Base-by-base conservation (phyloP, 2,888 invertebrate genomes). In the Clitarchus hookeri region DNA sequence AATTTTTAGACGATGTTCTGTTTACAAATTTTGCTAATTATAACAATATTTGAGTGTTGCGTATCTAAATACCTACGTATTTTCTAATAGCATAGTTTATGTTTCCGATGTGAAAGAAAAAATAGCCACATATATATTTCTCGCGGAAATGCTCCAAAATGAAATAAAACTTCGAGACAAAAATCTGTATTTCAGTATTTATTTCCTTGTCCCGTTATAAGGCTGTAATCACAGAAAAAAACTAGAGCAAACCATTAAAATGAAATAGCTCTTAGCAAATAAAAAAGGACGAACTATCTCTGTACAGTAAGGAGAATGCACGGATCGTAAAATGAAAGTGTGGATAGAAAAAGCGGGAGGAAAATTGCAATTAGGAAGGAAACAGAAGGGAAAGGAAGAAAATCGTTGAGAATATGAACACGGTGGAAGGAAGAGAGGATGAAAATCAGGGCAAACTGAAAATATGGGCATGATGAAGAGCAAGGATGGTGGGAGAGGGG, bases 401-500 rank as follows among this genome's bases (percentile, higher is more conserved):
- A 65, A 65, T 65, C 11, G 65, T 23, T 23, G 11, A 48, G 65
- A 23, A 65, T n/a, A 9, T 65, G n/a, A 65, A 65, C 13, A 65
- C 65, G 65, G 65, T 8, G 65, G n/a, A n/a, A 65, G n/a, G 65
- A n/a, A 23, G 16, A 23, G 65, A 19, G 65, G 65, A 65, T 65
- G 65, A 65, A 19, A 65, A 65, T 65, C 65, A 65, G 65, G 65
- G 65, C 65, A 65, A n/a, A 65, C 65, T 65, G 16, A 65, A 65
- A 65, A 65, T 65, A 65, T 16, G 65, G 65, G 16, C 65, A n/a
- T 65, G 65, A 65, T 23, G 65, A 65, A 65, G 0, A 16, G 48
- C 48, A 13, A 11, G 48, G 48, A 8, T 48, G 0, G 1, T 1
- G 65, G 11, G 65, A 65, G 65, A 23, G 65, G 8, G 19, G 8